Evolutionary conservation across 2,888 invertebrate species (phyloP).

Genomic region (Torymus texanus): DNA sequence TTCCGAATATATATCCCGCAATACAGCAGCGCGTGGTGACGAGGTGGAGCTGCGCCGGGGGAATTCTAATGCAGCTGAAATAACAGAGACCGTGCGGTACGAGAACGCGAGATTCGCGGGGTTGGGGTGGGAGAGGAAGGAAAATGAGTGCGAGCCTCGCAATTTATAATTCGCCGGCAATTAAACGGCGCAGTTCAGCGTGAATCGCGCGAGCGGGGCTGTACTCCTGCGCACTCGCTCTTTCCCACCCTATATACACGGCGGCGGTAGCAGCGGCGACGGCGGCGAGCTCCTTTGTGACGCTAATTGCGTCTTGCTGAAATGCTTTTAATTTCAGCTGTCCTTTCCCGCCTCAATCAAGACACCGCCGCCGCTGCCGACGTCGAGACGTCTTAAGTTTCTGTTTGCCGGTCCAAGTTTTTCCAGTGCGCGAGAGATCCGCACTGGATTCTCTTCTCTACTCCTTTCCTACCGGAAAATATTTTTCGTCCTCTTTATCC

Average conservation of each 20-base stretch:
- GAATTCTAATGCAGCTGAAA: conserved; percentile 64
- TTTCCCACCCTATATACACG: background rate
- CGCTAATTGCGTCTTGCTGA: conserved; percentile 56
- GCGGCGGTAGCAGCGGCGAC: too few relatives aligned
- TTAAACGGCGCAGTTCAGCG: conserved; percentile 60
- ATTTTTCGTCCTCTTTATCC: conserved; percentile 8
- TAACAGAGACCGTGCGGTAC: conserved; percentile 50
- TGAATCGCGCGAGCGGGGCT: conserved; percentile 33
- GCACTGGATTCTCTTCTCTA: too few relatives aligned
- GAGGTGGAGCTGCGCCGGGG: conserved; percentile 27
- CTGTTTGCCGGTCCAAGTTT: conserved; percentile 21
- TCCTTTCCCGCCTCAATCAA: conserved; percentile 52
- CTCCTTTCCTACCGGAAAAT: conserved; percentile 6
- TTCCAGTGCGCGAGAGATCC: too few relatives aligned
- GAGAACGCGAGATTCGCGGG: background rate
- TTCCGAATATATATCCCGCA: conserved; percentile 9
- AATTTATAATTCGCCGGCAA: conserved; percentile 63
- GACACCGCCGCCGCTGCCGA: conserved; percentile 3
- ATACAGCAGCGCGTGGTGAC: conserved; percentile 1
- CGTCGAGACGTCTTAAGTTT: conserved; percentile 25
- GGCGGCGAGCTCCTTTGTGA: conserved; percentile 44
- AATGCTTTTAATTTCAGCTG: conserved; percentile 58
- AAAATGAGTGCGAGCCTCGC: conserved; percentile 53
- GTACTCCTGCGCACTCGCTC: background rate
- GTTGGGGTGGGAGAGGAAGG: conserved; percentile 39